phyloP scores from a whole-genome alignment of 2,888 invertebrate species.

The Apotomis turbidana region DNA sequence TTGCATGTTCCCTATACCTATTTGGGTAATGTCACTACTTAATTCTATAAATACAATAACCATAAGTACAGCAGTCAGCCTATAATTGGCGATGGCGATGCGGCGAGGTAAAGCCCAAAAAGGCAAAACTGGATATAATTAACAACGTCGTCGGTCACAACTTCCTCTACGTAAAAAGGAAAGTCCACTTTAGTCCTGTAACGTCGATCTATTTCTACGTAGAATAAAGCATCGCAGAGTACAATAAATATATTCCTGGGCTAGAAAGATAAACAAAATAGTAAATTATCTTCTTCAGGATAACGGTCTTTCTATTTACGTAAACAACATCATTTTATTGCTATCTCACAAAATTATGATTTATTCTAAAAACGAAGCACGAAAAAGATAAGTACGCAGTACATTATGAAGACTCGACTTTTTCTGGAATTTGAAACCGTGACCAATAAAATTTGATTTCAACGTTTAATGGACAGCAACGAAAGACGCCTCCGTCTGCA shows the following conservation, averaged over 20 bases:
- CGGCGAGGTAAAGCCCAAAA: conserved; percentile 23
- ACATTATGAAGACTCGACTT: neutral
- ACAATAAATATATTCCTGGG: conserved; percentile 12
- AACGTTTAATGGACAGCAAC: too few relatives aligned
- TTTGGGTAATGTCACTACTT: too few relatives aligned
- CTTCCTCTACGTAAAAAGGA: conserved; percentile 37
- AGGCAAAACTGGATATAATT: conserved; percentile 33
- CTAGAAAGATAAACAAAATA: conserved; percentile 25
- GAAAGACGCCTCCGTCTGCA: too few relatives aligned
- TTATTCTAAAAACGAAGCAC: neutral
- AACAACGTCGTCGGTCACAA: conserved; percentile 26
- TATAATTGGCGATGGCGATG: conserved; percentile 16
- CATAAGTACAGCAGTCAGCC: neutral
- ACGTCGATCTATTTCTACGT: conserved; percentile 30
- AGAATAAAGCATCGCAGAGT: conserved; percentile 15
- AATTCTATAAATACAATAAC: neutral
- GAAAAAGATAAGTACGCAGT: neutral
- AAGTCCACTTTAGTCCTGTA: conserved; percentile 38
- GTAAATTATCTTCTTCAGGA: conserved; percentile 27
- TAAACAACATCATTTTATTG: conserved; percentile 6
- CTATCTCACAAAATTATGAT: conserved; percentile 18
- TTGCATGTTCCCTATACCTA: too few relatives aligned
- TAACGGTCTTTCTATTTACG: conserved; percentile 12
- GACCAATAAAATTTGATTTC: too few relatives aligned
- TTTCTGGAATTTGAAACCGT: too few relatives aligned